Conservation (phyloP, 2,113 vertebrate genomes). For the Chloropsis cyanopogon region DNA sequence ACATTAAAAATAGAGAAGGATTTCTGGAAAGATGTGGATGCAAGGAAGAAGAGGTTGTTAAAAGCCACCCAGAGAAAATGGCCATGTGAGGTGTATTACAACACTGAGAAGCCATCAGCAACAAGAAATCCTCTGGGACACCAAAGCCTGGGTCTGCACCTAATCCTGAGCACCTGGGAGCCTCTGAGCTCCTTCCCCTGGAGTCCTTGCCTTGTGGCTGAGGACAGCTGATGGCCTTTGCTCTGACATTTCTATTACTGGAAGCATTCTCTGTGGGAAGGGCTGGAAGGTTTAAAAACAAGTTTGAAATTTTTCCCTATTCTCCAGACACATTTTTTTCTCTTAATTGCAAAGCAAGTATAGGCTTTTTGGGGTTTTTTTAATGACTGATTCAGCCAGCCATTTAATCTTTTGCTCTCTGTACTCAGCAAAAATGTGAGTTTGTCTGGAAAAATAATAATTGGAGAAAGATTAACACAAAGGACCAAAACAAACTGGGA, state of each 20-base stretch:
- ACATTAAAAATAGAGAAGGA: background rate
- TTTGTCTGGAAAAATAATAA: slow-evolving; percentile 7
- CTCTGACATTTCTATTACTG: background rate
- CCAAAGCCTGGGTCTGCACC: background rate
- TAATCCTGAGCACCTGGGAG: background rate
- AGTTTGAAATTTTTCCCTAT: background rate
- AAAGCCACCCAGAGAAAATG: background rate
- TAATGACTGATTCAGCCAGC: background rate
- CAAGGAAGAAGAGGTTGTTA: background rate
- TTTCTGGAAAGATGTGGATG: background rate
- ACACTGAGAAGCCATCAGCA: background rate
- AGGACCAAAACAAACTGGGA: background rate
- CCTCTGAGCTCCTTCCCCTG: background rate
- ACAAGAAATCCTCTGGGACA: background rate
- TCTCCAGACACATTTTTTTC: background rate
- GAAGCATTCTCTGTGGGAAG: background rate
- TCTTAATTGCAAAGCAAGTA: background rate
- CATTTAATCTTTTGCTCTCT: background rate
- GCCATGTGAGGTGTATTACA: background rate
- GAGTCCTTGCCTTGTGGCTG: background rate
- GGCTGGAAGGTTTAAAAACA: background rate
- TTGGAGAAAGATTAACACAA: background rate
- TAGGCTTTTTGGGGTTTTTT: background rate
- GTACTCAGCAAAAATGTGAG: background rate
- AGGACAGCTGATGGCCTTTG: background rate